Conservation (phyloP, 2,797 vertebrate genomes). For the Acestrorhynchus altus region DNA sequence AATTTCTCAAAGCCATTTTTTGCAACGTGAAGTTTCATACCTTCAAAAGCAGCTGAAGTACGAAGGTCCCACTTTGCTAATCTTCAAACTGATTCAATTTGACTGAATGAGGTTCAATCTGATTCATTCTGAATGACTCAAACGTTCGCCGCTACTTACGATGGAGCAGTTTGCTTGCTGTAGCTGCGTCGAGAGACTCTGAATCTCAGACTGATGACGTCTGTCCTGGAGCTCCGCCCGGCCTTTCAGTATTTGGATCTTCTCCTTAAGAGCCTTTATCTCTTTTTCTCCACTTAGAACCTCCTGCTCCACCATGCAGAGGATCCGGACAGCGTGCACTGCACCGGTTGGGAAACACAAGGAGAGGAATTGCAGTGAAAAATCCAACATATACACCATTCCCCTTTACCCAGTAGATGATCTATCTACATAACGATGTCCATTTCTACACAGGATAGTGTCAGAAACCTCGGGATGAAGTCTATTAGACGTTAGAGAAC, state of each 20-base stretch:
- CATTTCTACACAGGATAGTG: no score
- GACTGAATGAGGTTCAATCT: background rate
- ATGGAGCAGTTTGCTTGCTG: conserved; percentile 62
- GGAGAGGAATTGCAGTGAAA: no score
- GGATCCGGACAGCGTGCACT: conserved; percentile 82
- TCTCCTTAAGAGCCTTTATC: conserved; percentile 69
- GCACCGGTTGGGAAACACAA: background rate
- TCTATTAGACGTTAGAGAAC: no score
- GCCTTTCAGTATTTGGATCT: conserved; percentile 64
- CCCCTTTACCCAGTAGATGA: no score
- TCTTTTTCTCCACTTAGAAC: conserved; percentile 68
- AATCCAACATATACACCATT: no score
- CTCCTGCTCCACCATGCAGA: conserved; percentile 77
- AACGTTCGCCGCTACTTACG: conserved; percentile 66
- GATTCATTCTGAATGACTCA: background rate
- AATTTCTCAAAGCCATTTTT: no score
- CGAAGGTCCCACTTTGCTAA: background rate
- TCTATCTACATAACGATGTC: no score
- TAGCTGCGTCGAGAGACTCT: conserved; percentile 68
- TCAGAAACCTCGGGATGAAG: no score
- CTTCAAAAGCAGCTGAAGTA: background rate
- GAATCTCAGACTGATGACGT: conserved; percentile 61
- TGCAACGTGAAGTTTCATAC: no score
- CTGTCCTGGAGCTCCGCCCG: conserved; percentile 66
- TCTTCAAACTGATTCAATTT: background rate